Evolutionary conservation across 2,113 vertebrate genomes (phyloP), one percentile per base, ranked within the genome.

Genomic region (Prunella himalayana): DNA sequence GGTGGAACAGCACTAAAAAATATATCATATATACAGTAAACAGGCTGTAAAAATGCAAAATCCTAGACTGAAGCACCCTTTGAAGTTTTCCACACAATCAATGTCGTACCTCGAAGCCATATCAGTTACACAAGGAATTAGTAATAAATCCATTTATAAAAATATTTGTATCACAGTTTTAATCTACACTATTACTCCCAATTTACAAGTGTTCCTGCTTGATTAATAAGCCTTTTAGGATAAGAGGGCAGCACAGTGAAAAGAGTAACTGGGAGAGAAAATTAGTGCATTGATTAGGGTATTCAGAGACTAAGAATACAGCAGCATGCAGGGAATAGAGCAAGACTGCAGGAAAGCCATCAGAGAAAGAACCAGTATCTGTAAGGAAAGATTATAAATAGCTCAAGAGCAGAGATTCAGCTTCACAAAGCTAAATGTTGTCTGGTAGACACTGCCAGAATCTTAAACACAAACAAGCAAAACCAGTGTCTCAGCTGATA

Each of bases 401-500:
- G 71, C 76, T 72, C n/a, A 66, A 68, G 79, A 94, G 76, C 39
- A 86, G 56, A 88, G 17, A 83, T 70, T 63, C 35, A 91, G 65
- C 56, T 59, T 39, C 24, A 66, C 65, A 81, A 41, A 93, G 39
- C 37, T 77, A 41, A 68, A 45, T 4, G 3, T 10, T 60, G 20
- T 12, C 77, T 41, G 42, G 12, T 15, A 63, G 56, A 47, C 15
- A 53, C 41, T 83, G 39, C 28, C 77, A 92, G 51, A 70, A 54
- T 44, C 47, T 87, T n/a, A 5, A 94, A 72, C 15, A 76, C 37
- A 60, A 93, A 82, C 77, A 82, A 88, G 93, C 44, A 84, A 84
- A 96, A 95, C 60, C 60, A 75, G 81, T 44, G 27, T 60, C 47
- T 71, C 64, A 44, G 81, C 64, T 82, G 83, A 70, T 73, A 88